These are phyloP conservation scores for Silurus lanzhouensis DNA, from an alignment of 2,797 vertebrate genomes.

Conservation along the genomic window DNA sequence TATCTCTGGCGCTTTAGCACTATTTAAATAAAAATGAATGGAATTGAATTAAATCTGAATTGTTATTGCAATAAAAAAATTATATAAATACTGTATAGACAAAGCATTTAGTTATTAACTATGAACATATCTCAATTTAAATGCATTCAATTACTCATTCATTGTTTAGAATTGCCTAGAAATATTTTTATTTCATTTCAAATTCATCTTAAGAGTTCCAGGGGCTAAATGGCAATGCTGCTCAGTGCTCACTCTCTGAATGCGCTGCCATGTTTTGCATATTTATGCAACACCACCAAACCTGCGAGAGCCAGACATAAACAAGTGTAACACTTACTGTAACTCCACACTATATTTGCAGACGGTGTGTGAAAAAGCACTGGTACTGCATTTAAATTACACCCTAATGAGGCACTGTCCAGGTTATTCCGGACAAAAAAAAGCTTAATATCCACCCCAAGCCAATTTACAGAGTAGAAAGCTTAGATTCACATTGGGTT, in stretches of 20 bases:
- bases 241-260: background rate
- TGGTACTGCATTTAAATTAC: slow-evolving; percentile 23
- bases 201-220: background rate
- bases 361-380: slow-evolving; percentile 16
- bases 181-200: background rate
- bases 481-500: slow-evolving; percentile 51
- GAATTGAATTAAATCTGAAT: too few species aligned
- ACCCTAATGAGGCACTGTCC: background rate
- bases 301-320: background rate
- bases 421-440: slow-evolving; percentile 26
- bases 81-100: too few species aligned
- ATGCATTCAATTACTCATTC: background rate
- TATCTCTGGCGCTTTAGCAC: too few species aligned
- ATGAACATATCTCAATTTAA: background rate
- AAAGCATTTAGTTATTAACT: too few species aligned
- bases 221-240: background rate
- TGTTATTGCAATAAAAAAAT: too few species aligned
- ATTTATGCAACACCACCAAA: background rate
- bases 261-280: background rate
- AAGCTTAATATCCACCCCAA: background rate
- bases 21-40: too few species aligned
- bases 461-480: background rate
- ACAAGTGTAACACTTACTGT: background rate
- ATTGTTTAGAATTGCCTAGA: background rate
- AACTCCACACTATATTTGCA: background rate